phyloP scores from a whole-genome alignment of 64 coral and sea anemone species.

The Catalaphyllia jardinei region DNA sequence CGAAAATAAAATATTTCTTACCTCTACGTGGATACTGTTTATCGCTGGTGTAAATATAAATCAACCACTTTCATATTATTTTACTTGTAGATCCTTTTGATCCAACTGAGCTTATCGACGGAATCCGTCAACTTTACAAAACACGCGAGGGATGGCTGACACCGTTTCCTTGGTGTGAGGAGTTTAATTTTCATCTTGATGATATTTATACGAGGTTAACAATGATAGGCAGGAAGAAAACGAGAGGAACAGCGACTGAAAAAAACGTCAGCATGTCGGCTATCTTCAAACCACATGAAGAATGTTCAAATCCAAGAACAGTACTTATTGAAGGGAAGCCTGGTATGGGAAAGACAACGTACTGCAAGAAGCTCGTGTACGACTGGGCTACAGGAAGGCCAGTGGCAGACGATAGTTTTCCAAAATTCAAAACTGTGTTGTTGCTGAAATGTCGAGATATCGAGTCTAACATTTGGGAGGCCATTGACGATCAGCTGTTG shows the following conservation, averaged over 20 bases:
- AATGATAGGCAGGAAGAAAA: not conserved
- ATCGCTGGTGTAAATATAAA: no score
- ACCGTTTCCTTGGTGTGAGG: constrained; percentile 3
- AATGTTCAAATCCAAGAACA: not conserved
- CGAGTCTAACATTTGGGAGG: constrained; percentile 1
- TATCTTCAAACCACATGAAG: not conserved
- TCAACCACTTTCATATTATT: no score
- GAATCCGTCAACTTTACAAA: not conserved
- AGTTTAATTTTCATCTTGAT: not conserved
- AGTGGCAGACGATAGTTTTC: not conserved
- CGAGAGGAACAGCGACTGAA: not conserved
- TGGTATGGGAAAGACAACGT: no score
- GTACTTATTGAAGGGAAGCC: no score
- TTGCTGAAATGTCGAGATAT: constrained; percentile 35
- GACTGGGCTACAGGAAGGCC: constrained; percentile 13
- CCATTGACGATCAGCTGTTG: constrained; percentile 34
- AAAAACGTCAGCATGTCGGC: not conserved
- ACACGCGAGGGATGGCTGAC: not conserved
- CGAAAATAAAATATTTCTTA: no score
- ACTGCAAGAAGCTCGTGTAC: not conserved
- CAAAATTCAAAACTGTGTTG: constrained; percentile 12
- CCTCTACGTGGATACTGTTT: no score
- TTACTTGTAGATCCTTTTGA: not conserved
- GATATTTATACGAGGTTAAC: not conserved
- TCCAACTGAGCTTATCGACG: not conserved